phyloP scores from a whole-genome alignment of 2,113 vertebrate genomes.

The Tenebrosternarchus preto region DNA sequence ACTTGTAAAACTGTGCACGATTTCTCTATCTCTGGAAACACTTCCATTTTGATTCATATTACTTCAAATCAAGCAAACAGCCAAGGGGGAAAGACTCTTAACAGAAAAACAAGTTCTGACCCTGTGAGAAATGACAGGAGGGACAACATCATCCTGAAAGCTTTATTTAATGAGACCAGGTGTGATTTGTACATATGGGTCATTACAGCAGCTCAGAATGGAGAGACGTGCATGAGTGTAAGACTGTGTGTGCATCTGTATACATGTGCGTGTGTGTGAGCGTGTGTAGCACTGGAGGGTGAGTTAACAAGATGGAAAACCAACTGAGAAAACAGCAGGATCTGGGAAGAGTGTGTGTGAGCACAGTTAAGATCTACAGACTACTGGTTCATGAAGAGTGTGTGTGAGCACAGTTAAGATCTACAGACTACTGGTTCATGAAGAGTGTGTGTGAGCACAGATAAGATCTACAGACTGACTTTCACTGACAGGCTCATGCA shows the following conservation, averaged over 20 bases:
- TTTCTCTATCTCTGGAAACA: neutral
- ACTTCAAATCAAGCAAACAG: conserved; percentile 8
- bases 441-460: conserved; percentile 51
- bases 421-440: conserved; percentile 52
- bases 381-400: conserved; percentile 59
- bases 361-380: conserved; percentile 35
- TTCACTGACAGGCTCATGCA: conserved; percentile 67
- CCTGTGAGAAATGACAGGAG: neutral
- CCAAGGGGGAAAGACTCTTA: neutral
- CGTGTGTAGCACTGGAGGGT: neutral
- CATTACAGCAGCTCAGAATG: conserved; percentile 29
- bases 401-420: conserved; percentile 26
- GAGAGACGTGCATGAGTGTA: neutral
- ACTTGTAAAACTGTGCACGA: neutral
- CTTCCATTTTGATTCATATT: conserved; percentile 3
- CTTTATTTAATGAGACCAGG: conserved; percentile 48
- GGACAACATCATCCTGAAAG: conserved; percentile 4
- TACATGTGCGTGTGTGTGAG: neutral
- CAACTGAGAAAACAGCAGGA: conserved; percentile 36
- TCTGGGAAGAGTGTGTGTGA: conserved; percentile 48
- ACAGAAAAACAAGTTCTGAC: neutral
- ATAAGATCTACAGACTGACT: conserved; percentile 69
- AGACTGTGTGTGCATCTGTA: neutral
- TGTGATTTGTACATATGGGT: conserved; percentile 41
- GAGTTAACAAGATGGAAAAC: conserved; percentile 17